Percentiles rank a stretch among this genome's conserved stretches.
Conservation (phyloP, 2,797 vertebrate species). For the Urosaurus nigricauda region DNA sequence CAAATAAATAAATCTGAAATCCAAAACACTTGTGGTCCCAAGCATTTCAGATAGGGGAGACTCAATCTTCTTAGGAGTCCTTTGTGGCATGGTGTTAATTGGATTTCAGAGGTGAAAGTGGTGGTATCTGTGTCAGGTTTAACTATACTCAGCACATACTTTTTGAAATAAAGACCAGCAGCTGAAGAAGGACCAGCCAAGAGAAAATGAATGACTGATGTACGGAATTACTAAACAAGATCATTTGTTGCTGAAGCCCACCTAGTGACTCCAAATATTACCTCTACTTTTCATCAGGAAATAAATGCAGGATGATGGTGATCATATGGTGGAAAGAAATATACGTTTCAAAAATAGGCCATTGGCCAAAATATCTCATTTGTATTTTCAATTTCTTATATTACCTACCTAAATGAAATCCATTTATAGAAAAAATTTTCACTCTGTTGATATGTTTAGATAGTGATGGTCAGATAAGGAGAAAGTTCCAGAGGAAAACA, state of each 20-base stretch:
- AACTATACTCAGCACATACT: not conserved
- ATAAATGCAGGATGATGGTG: constrained; percentile 42
- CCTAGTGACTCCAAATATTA: constrained; percentile 23
- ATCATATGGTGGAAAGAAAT: not conserved
- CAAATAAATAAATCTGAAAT: too few species aligned
- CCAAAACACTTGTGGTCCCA: too few species aligned
- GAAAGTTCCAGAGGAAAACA: constrained; percentile 35
- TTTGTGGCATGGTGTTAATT: not conserved
- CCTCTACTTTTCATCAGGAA: constrained; percentile 36
- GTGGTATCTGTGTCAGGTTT: not conserved
- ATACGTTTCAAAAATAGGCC: not conserved
- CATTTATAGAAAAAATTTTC: not conserved
- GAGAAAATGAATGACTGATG: not conserved
- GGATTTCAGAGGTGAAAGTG: not conserved
- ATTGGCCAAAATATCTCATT: not conserved
- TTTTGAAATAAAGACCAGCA: not conserved
- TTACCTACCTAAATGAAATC: not conserved
- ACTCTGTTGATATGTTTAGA: constrained; percentile 20
- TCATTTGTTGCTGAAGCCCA: not conserved
- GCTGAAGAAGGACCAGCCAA: not conserved
- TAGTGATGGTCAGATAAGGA: constrained; percentile 6
- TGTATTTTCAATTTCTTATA: constrained; percentile 30
- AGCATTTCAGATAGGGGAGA: too few species aligned
- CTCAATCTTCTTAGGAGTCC: not conserved
- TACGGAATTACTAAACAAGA: constrained; percentile 13